These are phyloP conservation scores for Tiliacea aurago DNA, from an alignment of 2,888 invertebrate genomes.

Conservation along the genomic window DNA sequence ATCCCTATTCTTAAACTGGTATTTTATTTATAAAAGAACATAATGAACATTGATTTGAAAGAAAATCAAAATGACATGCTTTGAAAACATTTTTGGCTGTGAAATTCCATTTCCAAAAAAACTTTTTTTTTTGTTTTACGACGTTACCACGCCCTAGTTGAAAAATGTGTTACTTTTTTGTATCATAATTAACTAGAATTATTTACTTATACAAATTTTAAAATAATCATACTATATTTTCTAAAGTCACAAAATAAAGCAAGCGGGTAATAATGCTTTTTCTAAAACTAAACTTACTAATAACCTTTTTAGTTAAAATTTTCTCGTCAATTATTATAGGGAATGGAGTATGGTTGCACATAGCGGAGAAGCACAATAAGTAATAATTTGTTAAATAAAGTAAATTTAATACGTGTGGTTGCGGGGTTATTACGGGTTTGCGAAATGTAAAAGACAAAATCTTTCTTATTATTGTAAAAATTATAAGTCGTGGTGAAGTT, in stretches of 20 bases:
- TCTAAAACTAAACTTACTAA: not conserved
- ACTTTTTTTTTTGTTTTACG: not conserved
- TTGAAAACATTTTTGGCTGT: conserved; percentile 67
- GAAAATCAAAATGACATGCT: conserved; percentile 24
- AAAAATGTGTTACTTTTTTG: conserved; percentile 12
- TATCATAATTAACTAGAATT: conserved; percentile 15
- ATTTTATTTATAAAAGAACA: not conserved
- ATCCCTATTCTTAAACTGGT: not conserved
- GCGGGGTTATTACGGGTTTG: conserved; percentile 50
- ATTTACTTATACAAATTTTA: not conserved
- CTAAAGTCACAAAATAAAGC: conserved; percentile 26
- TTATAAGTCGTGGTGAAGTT: conserved; percentile 9
- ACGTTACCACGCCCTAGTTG: conserved; percentile 2
- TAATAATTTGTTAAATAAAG: conserved; percentile 41
- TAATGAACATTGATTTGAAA: not conserved
- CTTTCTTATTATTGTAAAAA: conserved; percentile 21
- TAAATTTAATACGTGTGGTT: conserved; percentile 5
- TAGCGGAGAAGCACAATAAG: conserved; percentile 33
- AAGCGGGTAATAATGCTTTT: not conserved
- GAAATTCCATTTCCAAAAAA: conserved; percentile 69
- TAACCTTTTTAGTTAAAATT: conserved; percentile 17
- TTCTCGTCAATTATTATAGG: conserved; percentile 58
- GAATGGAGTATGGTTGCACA: conserved; percentile 25
- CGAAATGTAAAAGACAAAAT: conserved; percentile 60
- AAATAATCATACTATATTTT: not conserved